Conservation (phyloP, 2,797 vertebrate species). For the Rhinella marina region DNA sequence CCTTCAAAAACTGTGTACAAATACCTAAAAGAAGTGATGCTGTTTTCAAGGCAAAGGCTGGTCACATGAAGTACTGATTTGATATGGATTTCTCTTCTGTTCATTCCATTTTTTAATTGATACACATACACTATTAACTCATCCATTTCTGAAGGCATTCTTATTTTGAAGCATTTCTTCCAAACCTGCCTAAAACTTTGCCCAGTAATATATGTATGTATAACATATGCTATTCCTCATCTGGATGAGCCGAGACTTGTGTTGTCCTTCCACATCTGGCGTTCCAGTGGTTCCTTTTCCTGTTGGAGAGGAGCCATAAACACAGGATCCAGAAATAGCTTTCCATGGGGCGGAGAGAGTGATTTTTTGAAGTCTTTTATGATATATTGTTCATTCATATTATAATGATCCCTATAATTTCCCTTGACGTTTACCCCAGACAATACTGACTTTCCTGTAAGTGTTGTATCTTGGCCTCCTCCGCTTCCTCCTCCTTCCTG, state of each 20-base stretch:
- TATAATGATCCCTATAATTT: constrained; percentile 19
- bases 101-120: too few relatives aligned
- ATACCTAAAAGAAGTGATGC: too few relatives aligned
- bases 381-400: constrained; percentile 13
- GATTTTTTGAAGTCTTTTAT: not conserved
- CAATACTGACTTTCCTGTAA: constrained; percentile 46
- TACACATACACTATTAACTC: too few relatives aligned
- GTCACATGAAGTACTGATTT: too few relatives aligned
- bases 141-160: too few relatives aligned
- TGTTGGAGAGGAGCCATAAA: not conserved
- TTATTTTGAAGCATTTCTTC: too few relatives aligned
- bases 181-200: too few relatives aligned
- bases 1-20: too few relatives aligned
- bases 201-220: not conserved
- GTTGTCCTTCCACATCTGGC: not conserved
- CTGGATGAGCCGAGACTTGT: not conserved
- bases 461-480: constrained; percentile 25
- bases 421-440: constrained; percentile 21
- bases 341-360: not conserved
- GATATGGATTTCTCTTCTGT: too few relatives aligned
- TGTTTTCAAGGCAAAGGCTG: too few relatives aligned
- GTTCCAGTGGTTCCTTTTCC: not conserved
- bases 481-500: constrained; percentile 29
- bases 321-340: not conserved
- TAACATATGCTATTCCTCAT: not conserved